Conservation (phyloP, 64 coral and sea anemone genomes). For the Montipora capricornis region DNA sequence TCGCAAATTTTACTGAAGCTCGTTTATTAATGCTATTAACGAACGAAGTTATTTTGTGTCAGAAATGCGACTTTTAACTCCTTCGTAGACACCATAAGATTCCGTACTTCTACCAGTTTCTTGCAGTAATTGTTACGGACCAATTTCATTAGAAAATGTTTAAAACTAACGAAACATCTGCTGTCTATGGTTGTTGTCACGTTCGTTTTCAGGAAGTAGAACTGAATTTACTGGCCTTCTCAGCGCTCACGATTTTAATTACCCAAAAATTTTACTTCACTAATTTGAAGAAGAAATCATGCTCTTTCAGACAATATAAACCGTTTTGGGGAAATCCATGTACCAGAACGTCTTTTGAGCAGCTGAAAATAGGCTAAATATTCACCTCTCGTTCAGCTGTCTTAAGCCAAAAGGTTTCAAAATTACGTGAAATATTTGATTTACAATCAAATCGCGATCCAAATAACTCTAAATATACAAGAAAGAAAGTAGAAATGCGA, state of each 20-base stretch:
- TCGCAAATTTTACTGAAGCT: no score
- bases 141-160: no score
- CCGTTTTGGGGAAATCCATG: neutral
- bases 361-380: slow-evolving; percentile 7
- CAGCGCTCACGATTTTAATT: no score
- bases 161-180: no score
- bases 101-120: no score
- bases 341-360: slow-evolving; percentile 16
- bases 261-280: no score
- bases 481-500: neutral
- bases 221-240: no score
- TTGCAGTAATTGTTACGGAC: no score
- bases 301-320: neutral
- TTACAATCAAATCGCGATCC: neutral
- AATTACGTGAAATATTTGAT: neutral
- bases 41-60: no score
- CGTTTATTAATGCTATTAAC: no score
- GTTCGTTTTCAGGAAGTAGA: neutral
- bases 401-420: neutral
- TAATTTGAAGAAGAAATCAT: neutral
- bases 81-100: no score
- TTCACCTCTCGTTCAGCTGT: neutral
- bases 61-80: no score
- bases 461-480: neutral
- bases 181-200: neutral